These are phyloP conservation scores for Carcharodon carcharias DNA, from an alignment of 2,797 vertebrate genomes.

Conservation along the genomic window DNA sequence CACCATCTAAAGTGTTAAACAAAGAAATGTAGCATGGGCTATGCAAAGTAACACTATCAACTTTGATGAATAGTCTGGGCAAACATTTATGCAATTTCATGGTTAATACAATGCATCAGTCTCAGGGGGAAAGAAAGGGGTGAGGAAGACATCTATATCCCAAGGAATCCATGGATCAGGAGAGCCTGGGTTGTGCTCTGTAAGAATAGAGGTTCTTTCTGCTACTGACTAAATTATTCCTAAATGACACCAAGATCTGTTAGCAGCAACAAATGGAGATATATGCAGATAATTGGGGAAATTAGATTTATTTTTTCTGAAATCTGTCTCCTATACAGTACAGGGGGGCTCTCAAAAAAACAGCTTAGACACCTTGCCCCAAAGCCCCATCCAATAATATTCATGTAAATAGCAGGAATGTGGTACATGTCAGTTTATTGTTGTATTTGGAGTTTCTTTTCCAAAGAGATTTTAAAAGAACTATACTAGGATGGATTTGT, in stretches of 20 bases:
- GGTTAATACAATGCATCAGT: not conserved
- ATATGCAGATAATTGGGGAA: not conserved
- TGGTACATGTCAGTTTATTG: not conserved
- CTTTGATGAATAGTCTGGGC: not conserved
- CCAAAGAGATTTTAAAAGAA: not conserved
- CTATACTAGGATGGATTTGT: not conserved
- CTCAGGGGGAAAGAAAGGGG: not conserved
- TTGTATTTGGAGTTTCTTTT: not conserved
- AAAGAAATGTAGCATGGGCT: not conserved
- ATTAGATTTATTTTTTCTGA: not conserved
- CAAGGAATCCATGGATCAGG: not conserved
- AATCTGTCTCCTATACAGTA: no score
- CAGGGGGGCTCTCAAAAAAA: not conserved
- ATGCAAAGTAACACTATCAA: not conserved
- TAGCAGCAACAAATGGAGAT: not conserved
- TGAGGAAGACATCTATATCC: not conserved
- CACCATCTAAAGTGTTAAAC: not conserved
- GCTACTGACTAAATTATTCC: not conserved
- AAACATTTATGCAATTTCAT: not conserved
- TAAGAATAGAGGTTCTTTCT: not conserved
- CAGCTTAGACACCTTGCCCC: not conserved
- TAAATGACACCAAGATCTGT: not conserved
- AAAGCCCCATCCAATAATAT: not conserved
- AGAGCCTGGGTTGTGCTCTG: not conserved
- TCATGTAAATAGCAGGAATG: not conserved